A percentile compares a stretch with the other conserved stretches of the same genome.
These are phyloP conservation scores for Cyanoramphus novaezelandiae DNA, from an alignment of 2,113 vertebrate species.

Conservation along the genomic window DNA sequence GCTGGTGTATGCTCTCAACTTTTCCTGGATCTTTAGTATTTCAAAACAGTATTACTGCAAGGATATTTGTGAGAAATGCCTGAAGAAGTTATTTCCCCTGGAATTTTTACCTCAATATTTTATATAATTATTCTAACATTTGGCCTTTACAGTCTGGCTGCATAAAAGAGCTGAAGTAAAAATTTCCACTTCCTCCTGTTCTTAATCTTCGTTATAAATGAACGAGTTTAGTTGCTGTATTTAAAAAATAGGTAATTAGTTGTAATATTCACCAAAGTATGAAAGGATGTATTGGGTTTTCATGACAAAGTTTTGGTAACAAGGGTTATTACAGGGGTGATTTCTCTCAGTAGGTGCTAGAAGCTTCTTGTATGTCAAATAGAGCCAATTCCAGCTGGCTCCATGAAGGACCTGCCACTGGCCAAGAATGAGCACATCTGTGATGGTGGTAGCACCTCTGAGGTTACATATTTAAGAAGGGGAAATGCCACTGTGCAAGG, in stretches of 20 bases:
- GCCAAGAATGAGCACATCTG: neutral
- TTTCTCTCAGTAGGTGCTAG: neutral
- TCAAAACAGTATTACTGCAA: neutral
- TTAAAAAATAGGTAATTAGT: neutral
- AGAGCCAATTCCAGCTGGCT: neutral
- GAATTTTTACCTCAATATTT: slow-evolving; percentile 10
- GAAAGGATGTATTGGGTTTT: neutral
- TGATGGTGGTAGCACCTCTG: neutral
- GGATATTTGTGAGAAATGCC: neutral
- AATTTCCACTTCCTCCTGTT: neutral
- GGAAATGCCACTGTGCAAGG: neutral
- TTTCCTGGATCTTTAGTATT: neutral
- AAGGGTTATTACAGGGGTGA: neutral
- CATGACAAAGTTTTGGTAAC: neutral
- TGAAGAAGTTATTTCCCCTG: neutral
- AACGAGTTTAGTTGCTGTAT: neutral
- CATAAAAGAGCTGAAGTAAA: neutral
- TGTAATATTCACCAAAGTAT: neutral
- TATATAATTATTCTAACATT: neutral
- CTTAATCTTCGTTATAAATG: neutral
- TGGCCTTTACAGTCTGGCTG: neutral
- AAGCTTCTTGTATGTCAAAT: neutral
- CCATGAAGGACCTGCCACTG: neutral
- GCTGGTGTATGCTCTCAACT: neutral
- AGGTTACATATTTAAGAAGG: neutral